phyloP scores from a whole-genome alignment of 1,140 invertebrate species.

The Mamestra configurata region DNA sequence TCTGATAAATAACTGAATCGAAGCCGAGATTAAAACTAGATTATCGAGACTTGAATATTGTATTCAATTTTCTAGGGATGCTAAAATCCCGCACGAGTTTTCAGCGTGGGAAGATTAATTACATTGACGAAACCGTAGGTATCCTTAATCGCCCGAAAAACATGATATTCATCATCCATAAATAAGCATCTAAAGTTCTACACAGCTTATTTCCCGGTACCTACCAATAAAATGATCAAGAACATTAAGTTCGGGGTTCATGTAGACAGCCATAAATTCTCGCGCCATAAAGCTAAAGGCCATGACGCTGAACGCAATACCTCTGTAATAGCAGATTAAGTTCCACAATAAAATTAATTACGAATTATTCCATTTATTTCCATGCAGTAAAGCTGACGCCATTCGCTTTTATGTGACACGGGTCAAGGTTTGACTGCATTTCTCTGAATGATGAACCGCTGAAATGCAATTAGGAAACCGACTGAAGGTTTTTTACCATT shows the following conservation, averaged over 20 bases:
- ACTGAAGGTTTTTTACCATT: not conserved
- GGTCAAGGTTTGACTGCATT: slow-evolving; percentile 14
- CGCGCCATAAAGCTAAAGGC: slow-evolving; percentile 8
- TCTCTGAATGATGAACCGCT: slow-evolving; percentile 13
- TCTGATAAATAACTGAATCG: not conserved
- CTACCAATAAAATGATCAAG: slow-evolving; percentile 22
- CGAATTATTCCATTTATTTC: not conserved
- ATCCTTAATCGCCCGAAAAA: not conserved
- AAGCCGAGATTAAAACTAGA: not conserved
- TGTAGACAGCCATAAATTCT: slow-evolving; percentile 31
- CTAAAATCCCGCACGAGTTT: not conserved
- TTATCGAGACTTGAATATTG: not conserved
- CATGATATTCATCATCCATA: not conserved
- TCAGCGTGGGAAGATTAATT: not conserved
- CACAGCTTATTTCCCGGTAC: not conserved
- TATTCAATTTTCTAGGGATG: not conserved
- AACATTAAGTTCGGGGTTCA: slow-evolving; percentile 10
- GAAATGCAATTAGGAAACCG: slow-evolving; percentile 22
- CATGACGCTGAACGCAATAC: not conserved
- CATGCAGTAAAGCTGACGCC: not conserved
- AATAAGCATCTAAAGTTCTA: not conserved
- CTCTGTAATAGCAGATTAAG: slow-evolving; percentile 22
- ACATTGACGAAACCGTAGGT: not conserved
- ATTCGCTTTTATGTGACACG: not conserved
- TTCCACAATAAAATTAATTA: slow-evolving; percentile 23